These are phyloP conservation scores for Catalaphyllia jardinei DNA, from an alignment of 64 coral and sea anemone species.

Conservation along the genomic window DNA sequence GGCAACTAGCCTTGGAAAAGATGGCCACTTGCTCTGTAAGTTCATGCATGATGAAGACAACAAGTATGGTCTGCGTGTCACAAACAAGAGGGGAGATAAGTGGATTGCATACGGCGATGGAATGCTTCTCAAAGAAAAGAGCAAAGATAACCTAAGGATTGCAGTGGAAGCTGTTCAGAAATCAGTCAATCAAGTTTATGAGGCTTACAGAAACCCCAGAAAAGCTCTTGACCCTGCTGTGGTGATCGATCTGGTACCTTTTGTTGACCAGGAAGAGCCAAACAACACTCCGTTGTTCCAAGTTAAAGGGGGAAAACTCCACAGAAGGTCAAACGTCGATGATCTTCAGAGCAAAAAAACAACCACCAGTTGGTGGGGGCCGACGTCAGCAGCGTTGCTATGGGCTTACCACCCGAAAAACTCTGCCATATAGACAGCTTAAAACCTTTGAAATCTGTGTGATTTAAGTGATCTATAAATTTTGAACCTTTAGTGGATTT, in stretches of 20 bases:
- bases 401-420: too few relatives aligned
- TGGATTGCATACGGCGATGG: not conserved
- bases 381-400: too few relatives aligned
- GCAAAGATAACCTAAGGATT: constrained; percentile 13
- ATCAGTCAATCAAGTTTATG: constrained; percentile 1
- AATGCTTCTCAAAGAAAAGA: not conserved
- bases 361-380: not conserved
- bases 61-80: not conserved
- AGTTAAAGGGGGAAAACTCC: not conserved
- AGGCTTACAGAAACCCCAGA: constrained; percentile 2
- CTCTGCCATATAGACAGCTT: too few relatives aligned
- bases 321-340: not conserved
- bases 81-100: constrained; percentile 4
- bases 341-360: constrained; percentile 5
- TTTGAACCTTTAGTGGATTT: too few relatives aligned
- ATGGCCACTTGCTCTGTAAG: not conserved
- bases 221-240: not conserved
- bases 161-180: not conserved
- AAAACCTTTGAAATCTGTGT: too few relatives aligned
- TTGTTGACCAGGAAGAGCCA: constrained; percentile 6
- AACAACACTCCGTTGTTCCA: not conserved
- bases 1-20: not conserved
- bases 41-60: not conserved
- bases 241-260: not conserved
- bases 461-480: too few relatives aligned